Percentiles rank a stretch among this genome's conserved stretches.
phyloP scores from a whole-genome alignment of 2,113 vertebrate species.

The Tonatia bakeri region DNA sequence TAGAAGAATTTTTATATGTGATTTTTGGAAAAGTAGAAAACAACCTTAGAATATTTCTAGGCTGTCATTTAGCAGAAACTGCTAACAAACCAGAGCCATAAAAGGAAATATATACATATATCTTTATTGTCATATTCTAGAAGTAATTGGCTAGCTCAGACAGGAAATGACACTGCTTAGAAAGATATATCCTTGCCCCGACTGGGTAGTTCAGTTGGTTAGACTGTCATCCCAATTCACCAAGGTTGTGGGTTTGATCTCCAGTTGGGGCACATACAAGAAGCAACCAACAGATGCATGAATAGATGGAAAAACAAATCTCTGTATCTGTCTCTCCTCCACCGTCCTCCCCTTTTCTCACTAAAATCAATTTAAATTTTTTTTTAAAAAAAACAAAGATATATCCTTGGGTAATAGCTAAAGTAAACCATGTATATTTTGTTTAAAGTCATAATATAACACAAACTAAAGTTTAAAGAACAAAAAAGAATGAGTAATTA shows the following conservation, averaged over 20 bases:
- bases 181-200: background rate
- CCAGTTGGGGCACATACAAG: no score
- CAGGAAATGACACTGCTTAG: background rate
- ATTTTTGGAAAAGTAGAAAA: slow-evolving; percentile 27
- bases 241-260: no score
- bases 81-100: background rate
- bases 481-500: background rate
- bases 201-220: no score
- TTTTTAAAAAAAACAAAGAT: no score
- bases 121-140: background rate
- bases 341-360: no score
- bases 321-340: no score
- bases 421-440: background rate
- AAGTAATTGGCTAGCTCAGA: background rate
- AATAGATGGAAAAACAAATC: no score
- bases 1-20: background rate
- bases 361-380: no score
- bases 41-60: background rate
- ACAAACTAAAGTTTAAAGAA: slow-evolving; percentile 8
- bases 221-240: no score
- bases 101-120: background rate
- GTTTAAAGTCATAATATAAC: slow-evolving; percentile 10
- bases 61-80: background rate
- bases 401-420: background rate
- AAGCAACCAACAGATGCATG: no score